Conservation (phyloP, 1,140 invertebrate species). For the Drosophila nikananu region DNA sequence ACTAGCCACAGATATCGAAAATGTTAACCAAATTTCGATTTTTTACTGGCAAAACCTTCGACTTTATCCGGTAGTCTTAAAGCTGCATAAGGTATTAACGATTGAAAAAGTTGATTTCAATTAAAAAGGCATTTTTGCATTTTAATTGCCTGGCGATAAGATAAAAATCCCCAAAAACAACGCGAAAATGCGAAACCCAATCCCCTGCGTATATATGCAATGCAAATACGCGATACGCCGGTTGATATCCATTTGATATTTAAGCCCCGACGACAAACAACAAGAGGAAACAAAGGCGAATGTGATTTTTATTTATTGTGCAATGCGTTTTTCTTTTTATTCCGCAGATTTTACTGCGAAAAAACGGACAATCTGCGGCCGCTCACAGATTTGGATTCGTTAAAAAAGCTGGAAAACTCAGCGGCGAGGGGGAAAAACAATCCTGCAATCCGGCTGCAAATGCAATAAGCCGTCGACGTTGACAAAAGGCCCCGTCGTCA, state of each 20-base stretch:
- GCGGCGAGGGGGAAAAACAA: slow-evolving; percentile 17
- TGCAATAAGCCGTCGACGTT: slow-evolving; percentile 75
- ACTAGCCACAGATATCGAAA: neutral
- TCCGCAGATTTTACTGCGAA: slow-evolving; percentile 69
- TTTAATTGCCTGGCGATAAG: slow-evolving; percentile 73
- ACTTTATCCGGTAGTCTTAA: neutral
- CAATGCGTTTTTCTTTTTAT: slow-evolving; percentile 48
- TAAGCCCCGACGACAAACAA: slow-evolving; percentile 63
- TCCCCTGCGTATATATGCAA: slow-evolving; percentile 47
- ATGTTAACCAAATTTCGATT: neutral
- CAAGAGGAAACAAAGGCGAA: slow-evolving; percentile 53
- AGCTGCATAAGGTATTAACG: slow-evolving; percentile 13
- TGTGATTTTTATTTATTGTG: slow-evolving; percentile 74
- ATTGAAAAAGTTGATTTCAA: slow-evolving; percentile 48
- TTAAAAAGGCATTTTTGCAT: slow-evolving; percentile 75
- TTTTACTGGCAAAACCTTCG: neutral
- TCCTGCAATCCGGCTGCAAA: slow-evolving; percentile 54
- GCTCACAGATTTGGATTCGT: slow-evolving; percentile 69
- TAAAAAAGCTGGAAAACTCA: slow-evolving; percentile 68
- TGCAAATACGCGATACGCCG: slow-evolving; percentile 62
- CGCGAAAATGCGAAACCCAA: slow-evolving; percentile 7
- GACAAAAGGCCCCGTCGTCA: slow-evolving; percentile 49
- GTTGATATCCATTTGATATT: slow-evolving; percentile 67
- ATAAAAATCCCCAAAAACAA: slow-evolving; percentile 63
- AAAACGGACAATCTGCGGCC: slow-evolving; percentile 56